Percentiles rank a stretch among this genome's conserved stretches.
Conservation (phyloP, 2,797 vertebrate genomes). For the Mastacembelus armatus region DNA sequence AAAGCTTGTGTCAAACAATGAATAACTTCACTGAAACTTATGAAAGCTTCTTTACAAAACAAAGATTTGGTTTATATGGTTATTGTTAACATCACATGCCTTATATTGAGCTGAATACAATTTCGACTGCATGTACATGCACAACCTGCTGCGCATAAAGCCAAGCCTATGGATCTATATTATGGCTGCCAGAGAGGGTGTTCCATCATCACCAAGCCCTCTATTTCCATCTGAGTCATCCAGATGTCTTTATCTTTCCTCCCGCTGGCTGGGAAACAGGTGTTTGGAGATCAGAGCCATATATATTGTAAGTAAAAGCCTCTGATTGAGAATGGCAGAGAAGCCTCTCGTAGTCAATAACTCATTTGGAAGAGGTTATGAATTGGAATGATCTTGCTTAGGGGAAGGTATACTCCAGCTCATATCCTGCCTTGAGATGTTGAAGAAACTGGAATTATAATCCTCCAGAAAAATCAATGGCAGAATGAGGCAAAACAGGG, state of each 20-base stretch:
- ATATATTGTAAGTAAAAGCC: constrained; percentile 51
- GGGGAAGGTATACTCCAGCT: constrained; percentile 73
- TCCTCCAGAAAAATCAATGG: constrained; percentile 80
- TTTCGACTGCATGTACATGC: background rate
- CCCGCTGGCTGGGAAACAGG: constrained; percentile 33
- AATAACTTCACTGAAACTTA: too few relatives aligned
- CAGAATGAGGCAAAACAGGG: constrained; percentile 48
- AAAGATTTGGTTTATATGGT: too few relatives aligned
- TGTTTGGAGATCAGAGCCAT: constrained; percentile 35
- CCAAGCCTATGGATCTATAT: background rate
- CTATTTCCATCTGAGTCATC: constrained; percentile 5
- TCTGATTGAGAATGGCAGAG: constrained; percentile 64
- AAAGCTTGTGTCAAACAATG: background rate
- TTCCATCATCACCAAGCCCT: constrained; percentile 17
- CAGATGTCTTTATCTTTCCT: constrained; percentile 33
- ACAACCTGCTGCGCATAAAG: constrained; percentile 1
- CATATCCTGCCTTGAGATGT: constrained; percentile 59
- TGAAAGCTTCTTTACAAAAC: too few relatives aligned
- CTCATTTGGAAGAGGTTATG: constrained; percentile 81
- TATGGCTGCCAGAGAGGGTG: background rate
- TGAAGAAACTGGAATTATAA: constrained; percentile 79
- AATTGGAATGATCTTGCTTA: constrained; percentile 83
- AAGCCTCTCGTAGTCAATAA: constrained; percentile 78
- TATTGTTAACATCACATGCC: background rate
- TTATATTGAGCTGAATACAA: background rate